These are phyloP conservation scores for Corydoras sp. DNA, from an alignment of 2,113 vertebrate species.

Conservation along the genomic window DNA sequence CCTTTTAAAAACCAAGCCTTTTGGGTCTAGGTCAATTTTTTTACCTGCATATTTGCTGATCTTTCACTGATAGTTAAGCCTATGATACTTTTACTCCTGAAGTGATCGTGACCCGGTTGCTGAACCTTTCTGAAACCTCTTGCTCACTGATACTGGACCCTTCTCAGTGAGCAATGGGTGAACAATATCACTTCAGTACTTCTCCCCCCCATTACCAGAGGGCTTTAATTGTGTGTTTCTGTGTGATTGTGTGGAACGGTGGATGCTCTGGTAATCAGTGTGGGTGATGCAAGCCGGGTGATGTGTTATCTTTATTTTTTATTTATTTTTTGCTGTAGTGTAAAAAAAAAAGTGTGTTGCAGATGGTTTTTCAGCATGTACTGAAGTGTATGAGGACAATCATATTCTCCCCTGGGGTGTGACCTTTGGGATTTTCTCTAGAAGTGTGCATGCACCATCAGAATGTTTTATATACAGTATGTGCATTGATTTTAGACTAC, in stretches of 20 bases:
- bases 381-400: neutral
- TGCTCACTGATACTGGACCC: constrained; percentile 30
- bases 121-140: constrained; percentile 27
- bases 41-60: constrained; percentile 1
- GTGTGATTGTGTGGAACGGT: constrained; percentile 6
- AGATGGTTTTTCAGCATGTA: constrained; percentile 13
- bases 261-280: constrained; percentile 26
- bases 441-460: constrained; percentile 3
- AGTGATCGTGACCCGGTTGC: neutral
- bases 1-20: constrained; percentile 2
- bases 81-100: no score
- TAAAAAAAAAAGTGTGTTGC: constrained; percentile 18
- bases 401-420: constrained; percentile 4
- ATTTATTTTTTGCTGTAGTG: constrained; percentile 9
- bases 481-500: neutral
- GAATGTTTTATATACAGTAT: neutral
- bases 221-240: constrained; percentile 29
- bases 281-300: neutral
- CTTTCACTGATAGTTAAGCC: no score
- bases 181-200: constrained; percentile 11
- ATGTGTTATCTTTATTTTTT: constrained; percentile 12
- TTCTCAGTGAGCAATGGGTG: constrained; percentile 34
- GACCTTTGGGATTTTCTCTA: neutral
- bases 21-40: neutral
- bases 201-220: constrained; percentile 11